Conservation (phyloP, 2,797 vertebrate genomes). For the Phaenicophaeus curvirostris region DNA sequence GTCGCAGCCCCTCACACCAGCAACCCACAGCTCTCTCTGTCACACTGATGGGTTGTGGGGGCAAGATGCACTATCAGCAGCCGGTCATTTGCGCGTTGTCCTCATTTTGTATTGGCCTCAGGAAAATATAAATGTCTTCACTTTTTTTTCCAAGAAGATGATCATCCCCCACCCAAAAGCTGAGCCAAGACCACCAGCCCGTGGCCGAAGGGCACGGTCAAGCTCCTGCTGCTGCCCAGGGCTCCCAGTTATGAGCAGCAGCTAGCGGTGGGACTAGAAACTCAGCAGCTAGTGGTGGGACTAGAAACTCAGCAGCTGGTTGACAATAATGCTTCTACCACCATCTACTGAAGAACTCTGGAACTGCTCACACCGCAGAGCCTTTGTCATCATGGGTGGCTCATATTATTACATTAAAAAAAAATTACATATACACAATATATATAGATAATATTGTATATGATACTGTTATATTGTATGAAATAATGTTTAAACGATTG, state of each 20-base stretch:
- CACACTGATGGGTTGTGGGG: accelerated
- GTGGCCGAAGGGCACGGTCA: accelerated
- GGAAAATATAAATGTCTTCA: background rate
- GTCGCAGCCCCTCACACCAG: accelerated
- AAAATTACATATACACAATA: background rate
- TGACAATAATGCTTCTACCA: background rate
- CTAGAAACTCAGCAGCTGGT: accelerated
- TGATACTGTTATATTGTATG: background rate
- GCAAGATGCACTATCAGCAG: background rate
- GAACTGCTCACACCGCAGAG: background rate
- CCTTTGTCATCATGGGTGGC: background rate
- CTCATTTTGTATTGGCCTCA: background rate
- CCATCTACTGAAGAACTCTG: slow-evolving; percentile 53
- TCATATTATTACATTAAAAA: accelerated
- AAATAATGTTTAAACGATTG: background rate
- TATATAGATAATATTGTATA: background rate
- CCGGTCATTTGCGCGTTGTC: accelerated
- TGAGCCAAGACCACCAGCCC: background rate
- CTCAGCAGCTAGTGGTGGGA: no score
- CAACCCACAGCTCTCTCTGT: background rate
- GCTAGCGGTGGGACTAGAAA: background rate
- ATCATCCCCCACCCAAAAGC: background rate
- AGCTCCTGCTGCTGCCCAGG: background rate
- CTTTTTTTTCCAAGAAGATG: background rate
- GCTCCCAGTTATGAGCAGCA: background rate